phyloP scores from a whole-genome alignment of 2,113 vertebrate genomes.

The Caloenas nicobarica region DNA sequence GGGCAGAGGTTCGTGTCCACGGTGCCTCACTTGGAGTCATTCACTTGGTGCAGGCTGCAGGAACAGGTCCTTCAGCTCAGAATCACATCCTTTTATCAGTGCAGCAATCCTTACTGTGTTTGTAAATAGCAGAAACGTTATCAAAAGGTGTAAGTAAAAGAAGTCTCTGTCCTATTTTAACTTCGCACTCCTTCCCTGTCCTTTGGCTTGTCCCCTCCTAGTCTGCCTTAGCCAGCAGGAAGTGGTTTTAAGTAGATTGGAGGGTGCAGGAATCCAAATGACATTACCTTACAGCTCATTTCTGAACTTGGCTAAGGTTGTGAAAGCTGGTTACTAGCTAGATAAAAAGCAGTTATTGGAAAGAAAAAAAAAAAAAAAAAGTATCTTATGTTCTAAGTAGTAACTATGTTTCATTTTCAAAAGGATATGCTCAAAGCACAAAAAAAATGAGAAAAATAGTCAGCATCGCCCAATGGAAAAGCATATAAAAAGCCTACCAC shows the following conservation, averaged over 20 bases:
- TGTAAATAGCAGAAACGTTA: background rate
- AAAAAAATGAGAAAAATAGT: conserved; percentile 30
- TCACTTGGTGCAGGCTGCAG: background rate
- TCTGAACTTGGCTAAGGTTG: background rate
- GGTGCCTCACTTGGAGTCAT: background rate
- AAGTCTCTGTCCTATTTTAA: background rate
- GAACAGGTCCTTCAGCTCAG: background rate
- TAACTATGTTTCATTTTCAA: background rate
- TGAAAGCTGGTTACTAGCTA: background rate
- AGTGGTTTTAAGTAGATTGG: background rate
- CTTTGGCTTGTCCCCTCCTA: background rate
- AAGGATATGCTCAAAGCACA: conserved; percentile 11
- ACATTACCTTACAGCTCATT: background rate
- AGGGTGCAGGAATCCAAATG: background rate
- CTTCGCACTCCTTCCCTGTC: background rate
- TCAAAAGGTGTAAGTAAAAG: background rate
- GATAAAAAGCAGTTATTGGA: background rate
- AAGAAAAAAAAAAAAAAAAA: background rate
- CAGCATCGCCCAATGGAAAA: conserved; percentile 15
- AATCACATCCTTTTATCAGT: background rate
- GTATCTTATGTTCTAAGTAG: background rate
- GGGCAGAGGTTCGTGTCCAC: background rate
- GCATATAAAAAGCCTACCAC: conserved; percentile 5
- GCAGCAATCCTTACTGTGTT: background rate
- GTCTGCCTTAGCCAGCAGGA: background rate